phyloP scores from a whole-genome alignment of 2,797 vertebrate species.

The Hippoglossus hippoglossus region DNA sequence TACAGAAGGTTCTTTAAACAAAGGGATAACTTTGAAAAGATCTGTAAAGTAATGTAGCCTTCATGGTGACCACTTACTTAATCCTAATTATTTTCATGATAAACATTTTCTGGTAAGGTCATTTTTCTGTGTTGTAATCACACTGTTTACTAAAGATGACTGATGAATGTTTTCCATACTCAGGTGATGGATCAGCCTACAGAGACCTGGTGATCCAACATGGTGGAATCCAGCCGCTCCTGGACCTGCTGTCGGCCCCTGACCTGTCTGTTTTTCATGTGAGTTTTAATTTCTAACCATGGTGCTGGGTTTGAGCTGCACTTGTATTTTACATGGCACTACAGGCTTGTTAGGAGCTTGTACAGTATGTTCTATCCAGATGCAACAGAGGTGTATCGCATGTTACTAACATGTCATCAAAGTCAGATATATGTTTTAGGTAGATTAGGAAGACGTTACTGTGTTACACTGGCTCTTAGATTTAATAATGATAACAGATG shows the following conservation, averaged over 20 bases:
- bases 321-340: background rate
- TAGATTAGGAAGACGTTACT: background rate
- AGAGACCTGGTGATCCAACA: conserved; percentile 95
- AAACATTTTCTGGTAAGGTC: background rate
- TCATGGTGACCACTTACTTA: too few relatives aligned
- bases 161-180: conserved; percentile 10
- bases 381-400: background rate
- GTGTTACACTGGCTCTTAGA: background rate
- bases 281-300: conserved; percentile 71
- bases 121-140: background rate
- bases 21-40: background rate
- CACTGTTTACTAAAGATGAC: background rate
- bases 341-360: background rate
- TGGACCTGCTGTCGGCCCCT: conserved; percentile 87
- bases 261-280: conserved; percentile 90
- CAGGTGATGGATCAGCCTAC: conserved; percentile 92
- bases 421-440: background rate
- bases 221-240: conserved; percentile 87
- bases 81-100: background rate
- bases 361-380: background rate
- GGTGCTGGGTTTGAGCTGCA: too few relatives aligned
- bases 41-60: too few relatives aligned
- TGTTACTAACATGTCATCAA: background rate
- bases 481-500: background rate
- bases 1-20: background rate